Percentiles rank a stretch among this genome's conserved stretches.
phyloP scores from a whole-genome alignment of 1,140 invertebrate species.

The Andricus grossulariae region DNA sequence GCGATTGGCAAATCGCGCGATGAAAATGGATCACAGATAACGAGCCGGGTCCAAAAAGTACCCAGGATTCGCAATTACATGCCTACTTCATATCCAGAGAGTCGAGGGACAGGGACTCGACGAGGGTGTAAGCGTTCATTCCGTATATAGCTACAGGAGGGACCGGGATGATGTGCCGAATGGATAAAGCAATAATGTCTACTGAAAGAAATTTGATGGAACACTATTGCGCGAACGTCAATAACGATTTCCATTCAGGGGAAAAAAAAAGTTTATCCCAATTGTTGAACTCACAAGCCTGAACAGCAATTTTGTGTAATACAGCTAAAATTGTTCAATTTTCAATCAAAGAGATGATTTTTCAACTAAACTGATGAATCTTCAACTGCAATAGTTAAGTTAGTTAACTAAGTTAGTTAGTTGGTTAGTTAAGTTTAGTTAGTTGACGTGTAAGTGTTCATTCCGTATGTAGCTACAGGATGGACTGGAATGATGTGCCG shows the following conservation, averaged over 20 bases:
- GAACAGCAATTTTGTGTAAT: no score
- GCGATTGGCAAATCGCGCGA: conserved; percentile 1
- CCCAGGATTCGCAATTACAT: neutral
- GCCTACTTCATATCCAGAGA: neutral
- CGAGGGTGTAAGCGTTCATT: conserved; percentile 38
- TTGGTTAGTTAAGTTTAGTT: no score
- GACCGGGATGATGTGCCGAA: conserved; percentile 1
- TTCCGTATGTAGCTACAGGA: neutral
- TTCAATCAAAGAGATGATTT: no score
- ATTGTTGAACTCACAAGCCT: no score
- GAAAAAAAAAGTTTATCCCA: neutral
- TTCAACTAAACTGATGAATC: no score
- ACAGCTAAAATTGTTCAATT: no score
- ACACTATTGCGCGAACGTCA: neutral
- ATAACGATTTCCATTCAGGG: neutral
- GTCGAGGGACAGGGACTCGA: conserved; percentile 16
- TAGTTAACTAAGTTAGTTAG: no score
- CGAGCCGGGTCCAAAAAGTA: conserved; percentile 5
- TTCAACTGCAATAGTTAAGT: no score
- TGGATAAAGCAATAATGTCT: neutral
- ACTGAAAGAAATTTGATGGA: neutral
- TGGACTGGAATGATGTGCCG: neutral
- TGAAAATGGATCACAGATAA: conserved; percentile 8
- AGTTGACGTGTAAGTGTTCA: conserved; percentile 31
- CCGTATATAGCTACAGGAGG: neutral